These are phyloP conservation scores for Oreochromis grahami DNA, from an alignment of 2,797 vertebrate genomes.

Conservation along the genomic window DNA sequence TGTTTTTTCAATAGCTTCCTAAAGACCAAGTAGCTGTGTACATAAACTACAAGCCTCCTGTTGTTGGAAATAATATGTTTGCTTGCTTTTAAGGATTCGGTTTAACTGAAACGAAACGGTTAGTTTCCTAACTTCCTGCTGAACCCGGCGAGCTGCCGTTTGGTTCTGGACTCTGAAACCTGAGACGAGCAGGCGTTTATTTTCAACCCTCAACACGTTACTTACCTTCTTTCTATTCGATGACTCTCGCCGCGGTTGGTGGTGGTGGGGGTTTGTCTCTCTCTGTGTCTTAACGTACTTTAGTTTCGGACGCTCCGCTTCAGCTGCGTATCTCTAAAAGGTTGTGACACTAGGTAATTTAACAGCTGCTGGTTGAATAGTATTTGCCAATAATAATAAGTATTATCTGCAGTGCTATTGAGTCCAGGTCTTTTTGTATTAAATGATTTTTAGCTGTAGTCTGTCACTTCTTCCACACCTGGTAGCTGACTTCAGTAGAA, in stretches of 20 bases:
- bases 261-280: not conserved
- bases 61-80: slow-evolving; percentile 20
- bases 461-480: slow-evolving; percentile 6
- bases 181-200: slow-evolving; percentile 1
- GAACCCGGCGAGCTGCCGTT: slow-evolving; percentile 7
- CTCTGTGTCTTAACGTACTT: slow-evolving; percentile 53
- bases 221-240: slow-evolving; percentile 14
- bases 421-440: slow-evolving; percentile 29
- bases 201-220: not conserved
- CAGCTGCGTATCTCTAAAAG: slow-evolving; percentile 50
- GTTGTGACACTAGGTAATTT: slow-evolving; percentile 73
- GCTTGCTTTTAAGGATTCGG: slow-evolving; percentile 9
- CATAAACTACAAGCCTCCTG: slow-evolving; percentile 31
- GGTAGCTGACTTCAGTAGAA: not conserved
- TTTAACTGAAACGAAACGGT: slow-evolving; percentile 21
- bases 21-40: slow-evolving; percentile 61
- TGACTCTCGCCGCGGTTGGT: not conserved
- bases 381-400: slow-evolving; percentile 12
- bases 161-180: slow-evolving; percentile 4
- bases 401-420: slow-evolving; percentile 28
- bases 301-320: slow-evolving; percentile 50
- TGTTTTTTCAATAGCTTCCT: slow-evolving; percentile 34
- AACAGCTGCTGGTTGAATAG: slow-evolving; percentile 45
- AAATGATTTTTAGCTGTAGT: slow-evolving; percentile 33
- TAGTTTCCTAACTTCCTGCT: not conserved